Base-by-base conservation (phyloP, 2,888 invertebrate genomes). In the Caenorhabditis sp. region DNA sequence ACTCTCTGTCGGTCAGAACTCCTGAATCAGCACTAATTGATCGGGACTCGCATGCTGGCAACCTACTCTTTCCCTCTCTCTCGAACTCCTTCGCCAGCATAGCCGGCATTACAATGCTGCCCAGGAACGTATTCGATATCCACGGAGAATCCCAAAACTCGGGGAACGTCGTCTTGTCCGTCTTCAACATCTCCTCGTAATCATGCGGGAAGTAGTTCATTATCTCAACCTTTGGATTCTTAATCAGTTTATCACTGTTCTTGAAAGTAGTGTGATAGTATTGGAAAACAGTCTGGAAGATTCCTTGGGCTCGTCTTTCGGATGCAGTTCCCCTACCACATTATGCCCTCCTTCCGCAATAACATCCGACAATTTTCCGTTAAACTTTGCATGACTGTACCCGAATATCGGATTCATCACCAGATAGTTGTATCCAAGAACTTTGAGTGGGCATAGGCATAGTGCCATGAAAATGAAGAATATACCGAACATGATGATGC, bases 281-380 rank as follows among this genome's bases (percentile, higher is more conserved):
- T 61, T 76, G 76, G 44, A 76, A 55, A 2, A 76, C 44, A 3
- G 76, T 67, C 76, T 76, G 61, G 56, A 74, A 65, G 40, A 22
- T 53, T 15, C 20, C 51, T 18, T 22, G 20, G 5, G 18, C 20
- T 51, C 2, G 11, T 20, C 51, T 44, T 13, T 4, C 13, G 6
- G 13, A 44, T n/a, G n/a, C n/a, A n/a, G n/a, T n/a, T n/a, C n/a
- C n/a, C 28, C 11, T 18, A 64, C 62, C 62, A 64, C 62, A 20
- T 67, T 68, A 20, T 77, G 76, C 20, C 76, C 76, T 20, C 60
- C 61, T 37, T 77, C 76, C 0, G 68, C 51, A 20, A 68, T 28
- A 8, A 68, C 24, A 61, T 77, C 76, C 2, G 68, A 61, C 5
- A 77, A 28, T 47, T 61, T 67, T 26, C 68, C 68, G 28, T 68